Evolutionary conservation across 1,140 invertebrate species (phyloP), one percentile per base, ranked within the genome.

Genomic region (Panulirus ornatus): DNA sequence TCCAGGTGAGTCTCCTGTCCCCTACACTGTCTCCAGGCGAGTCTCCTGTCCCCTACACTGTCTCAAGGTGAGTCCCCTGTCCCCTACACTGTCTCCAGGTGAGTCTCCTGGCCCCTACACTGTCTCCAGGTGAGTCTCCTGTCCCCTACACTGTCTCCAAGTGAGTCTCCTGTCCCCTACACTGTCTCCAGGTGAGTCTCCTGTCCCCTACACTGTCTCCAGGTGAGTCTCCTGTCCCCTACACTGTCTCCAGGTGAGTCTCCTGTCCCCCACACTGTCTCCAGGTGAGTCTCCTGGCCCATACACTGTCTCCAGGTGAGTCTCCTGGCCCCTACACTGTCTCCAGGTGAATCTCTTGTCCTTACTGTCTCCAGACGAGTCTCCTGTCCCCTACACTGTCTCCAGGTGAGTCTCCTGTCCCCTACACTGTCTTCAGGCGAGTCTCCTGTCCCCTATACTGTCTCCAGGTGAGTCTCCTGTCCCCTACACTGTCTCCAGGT

Each of bases 401-500:
- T 54, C 47, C 16, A 79, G 40, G 40, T 79, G 14, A 2, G 40
- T 40, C n/a, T n/a, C n/a, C n/a, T n/a, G n/a, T n/a, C n/a, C n/a
- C n/a, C 22, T 79, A 79, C 11, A 44, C 47, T 16, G 40, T 79
- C 22, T 54, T 30, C 16, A 79, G 40, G 40, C 51, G 14, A 2
- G 40, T 40, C n/a, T n/a, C n/a, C n/a, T n/a, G n/a, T n/a, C n/a
- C n/a, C n/a, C 22, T 79, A 79, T 16, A 44, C 47, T 16, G 40
- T 79, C 22, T 54, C 47, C 16, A 79, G 40, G 40, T 79, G 14
- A 2, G 40, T 40, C n/a, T n/a, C n/a, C n/a, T n/a, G n/a, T n/a
- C n/a, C n/a, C n/a, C 22, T 79, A 79, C 11, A 44, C 47, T 16
- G 40, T 79, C 22, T 54, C 47, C 16, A 79, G 40, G 40, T 79